Evolutionary conservation across 2,113 vertebrate genomes (phyloP).

Genomic region (Lepidothrix coronata): DNA sequence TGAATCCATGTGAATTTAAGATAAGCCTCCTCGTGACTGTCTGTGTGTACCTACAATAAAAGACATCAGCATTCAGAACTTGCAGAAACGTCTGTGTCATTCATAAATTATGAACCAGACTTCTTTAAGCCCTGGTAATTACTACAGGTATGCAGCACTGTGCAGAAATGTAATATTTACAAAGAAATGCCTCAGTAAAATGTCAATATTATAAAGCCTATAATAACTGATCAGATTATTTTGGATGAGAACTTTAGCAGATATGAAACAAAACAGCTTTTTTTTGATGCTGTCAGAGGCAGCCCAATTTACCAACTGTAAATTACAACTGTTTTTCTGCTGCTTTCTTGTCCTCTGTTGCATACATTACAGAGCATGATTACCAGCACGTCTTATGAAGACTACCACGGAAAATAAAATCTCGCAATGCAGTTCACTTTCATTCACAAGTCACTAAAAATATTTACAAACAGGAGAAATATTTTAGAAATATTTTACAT

Average conservation of each 20-base stretch:
- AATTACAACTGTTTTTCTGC: neutral
- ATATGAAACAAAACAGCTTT: neutral
- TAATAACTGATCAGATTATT: neutral
- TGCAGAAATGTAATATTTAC: neutral
- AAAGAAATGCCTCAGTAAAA: neutral
- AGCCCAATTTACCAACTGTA: neutral
- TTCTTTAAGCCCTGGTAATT: neutral
- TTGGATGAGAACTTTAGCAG: rapidly evolving
- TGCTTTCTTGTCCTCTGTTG: neutral
- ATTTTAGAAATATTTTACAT: neutral
- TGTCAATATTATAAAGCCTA: constrained; percentile 4
- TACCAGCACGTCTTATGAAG: neutral
- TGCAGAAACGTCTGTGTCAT: neutral
- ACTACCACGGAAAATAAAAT: neutral
- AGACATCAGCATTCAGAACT: neutral
- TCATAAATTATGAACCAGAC: constrained; percentile 31
- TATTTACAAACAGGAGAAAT: neutral
- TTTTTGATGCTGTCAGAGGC: neutral
- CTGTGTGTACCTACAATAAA: neutral
- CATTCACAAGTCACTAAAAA: neutral
- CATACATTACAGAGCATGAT: neutral
- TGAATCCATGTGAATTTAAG: neutral
- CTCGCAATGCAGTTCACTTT: neutral
- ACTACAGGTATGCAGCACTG: neutral
- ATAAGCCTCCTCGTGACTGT: neutral